Base-by-base conservation (phyloP, 1,140 invertebrate genomes). In the Philopotamus ludificatus region DNA sequence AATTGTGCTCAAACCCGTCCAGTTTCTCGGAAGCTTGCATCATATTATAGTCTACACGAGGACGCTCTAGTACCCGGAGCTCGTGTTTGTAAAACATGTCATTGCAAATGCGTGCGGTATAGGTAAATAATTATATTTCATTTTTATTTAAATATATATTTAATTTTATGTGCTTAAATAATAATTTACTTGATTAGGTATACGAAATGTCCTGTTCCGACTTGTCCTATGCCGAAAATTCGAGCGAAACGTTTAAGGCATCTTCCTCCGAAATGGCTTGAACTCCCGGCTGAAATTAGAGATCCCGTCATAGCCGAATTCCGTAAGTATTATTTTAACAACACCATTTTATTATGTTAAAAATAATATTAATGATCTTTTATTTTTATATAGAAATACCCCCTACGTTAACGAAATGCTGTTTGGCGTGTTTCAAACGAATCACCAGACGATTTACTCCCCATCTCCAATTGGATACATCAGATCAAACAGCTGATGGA, bases 371-470 rank as follows among this genome's bases (percentile, higher is more conserved):
- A n/a, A n/a, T n/a, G n/a, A n/a, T n/a, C n/a, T n/a, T n/a, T n/a
- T n/a, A n/a, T n/a, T n/a, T n/a, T n/a, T n/a, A n/a, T n/a, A n/a
- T 78, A 91, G 90, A 95, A 80, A 91, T 97, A 73, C 90, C 93
- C 15, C 85, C 85, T 61, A 91, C 90, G 51, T 85, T 92, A 3
- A 91, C 87, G 28, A 95, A 95, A 74, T 97, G 94, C 75, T 98
- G 95, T 75, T 91, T 95, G 16, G 91, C 92, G 0, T 98, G 95
- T 77, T 93, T 95, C 77, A 97, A 94, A 76, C 85, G 94, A 39
- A 95, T 98, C 63, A 88, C 89, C 0, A 82, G 94, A 3, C 84
- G 89, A 66, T 77, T 95, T 25, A 84, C 85, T 45, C 85, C 85
- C 0, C 68, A 70, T 44, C 65, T 70, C 41, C 68, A 63, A 44